Evolutionary conservation across 2,797 vertebrate species (phyloP).

Genomic region (Epinephelus awoara): DNA sequence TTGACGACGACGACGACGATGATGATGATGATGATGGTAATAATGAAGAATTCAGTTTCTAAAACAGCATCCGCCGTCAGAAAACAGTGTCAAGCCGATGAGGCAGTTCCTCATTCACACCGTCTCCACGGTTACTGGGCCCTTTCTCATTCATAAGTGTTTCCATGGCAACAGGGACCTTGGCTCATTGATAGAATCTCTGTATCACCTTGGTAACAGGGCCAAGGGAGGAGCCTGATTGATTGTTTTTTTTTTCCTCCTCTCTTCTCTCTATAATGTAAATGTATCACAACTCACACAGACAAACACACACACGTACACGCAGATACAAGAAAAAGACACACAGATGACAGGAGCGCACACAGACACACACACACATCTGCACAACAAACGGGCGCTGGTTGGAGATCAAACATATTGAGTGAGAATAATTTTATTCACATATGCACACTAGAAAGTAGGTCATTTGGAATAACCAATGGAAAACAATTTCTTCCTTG

Average conservation of each 20-base stretch:
- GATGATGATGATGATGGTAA: not conserved
- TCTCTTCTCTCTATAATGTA: slow-evolving; percentile 53
- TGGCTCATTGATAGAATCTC: slow-evolving; percentile 93
- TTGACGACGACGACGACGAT: not conserved
- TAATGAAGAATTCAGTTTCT: slow-evolving; percentile 34
- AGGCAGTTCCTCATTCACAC: slow-evolving; percentile 90
- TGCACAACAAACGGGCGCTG: slow-evolving; percentile 29
- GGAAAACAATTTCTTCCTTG: slow-evolving; percentile 23
- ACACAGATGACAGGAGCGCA: not conserved
- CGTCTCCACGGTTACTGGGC: slow-evolving; percentile 90
- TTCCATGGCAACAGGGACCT: slow-evolving; percentile 89
- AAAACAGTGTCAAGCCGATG: slow-evolving; percentile 83
- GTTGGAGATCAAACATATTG: slow-evolving; percentile 54
- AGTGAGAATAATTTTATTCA: slow-evolving; percentile 52
- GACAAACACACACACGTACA: slow-evolving; percentile 21
- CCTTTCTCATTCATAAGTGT: slow-evolving; percentile 93
- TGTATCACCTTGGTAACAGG: slow-evolving; percentile 84
- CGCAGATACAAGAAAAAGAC: not conserved
- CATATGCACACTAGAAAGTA: slow-evolving; percentile 64
- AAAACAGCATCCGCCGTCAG: slow-evolving; percentile 72
- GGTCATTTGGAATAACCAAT: slow-evolving; percentile 67
- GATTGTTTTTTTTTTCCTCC: slow-evolving; percentile 62
- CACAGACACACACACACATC: slow-evolving; percentile 21
- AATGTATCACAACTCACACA: slow-evolving; percentile 45
- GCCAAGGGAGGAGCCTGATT: slow-evolving; percentile 82